Evolutionary conservation across 2,888 invertebrate species (phyloP), one percentile per base, ranked within the genome.

Genomic region (Timandra comae): DNA sequence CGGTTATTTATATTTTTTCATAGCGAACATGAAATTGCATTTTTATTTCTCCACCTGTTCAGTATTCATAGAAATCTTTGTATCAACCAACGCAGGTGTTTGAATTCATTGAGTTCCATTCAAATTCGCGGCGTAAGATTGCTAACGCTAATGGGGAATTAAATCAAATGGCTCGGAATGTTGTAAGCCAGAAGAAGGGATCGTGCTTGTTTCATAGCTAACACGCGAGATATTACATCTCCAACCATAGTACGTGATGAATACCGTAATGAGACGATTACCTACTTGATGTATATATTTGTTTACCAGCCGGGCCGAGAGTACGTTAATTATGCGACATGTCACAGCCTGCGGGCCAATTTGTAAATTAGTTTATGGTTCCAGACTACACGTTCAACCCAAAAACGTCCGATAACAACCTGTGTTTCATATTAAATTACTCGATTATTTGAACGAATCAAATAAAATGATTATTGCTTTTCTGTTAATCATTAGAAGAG

Each of bases 211-310:
- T n/a, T n/a, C n/a, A n/a, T n/a, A n/a, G 16, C 16, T n/a, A n/a
- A n/a, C n/a, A 16, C 16, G 16, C 16, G 16, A 3, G 29, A 21
- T 33, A 44, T 43, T 45, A 30, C 9, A 38, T 31, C 29, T 27
- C 11, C 31, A 29, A 38, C 43, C 46, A 20, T 41, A 38, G 41
- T 41, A 44, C 54, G 49, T 51, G 49, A 41, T 19, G 30, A 32
- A 41, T 29, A 44, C 43, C 42, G 40, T 46, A 46, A 52, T 49
- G 45, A 49, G 41, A 35, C 30, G 51, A 54, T 57, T 55, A 53
- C 7, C 24, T 21, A 13, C 16, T 16, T 16, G 4, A 6, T 16
- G 16, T 16, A 5, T 16, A 16, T 16, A 16, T 16, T 16, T 16
- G 16, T 16, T n/a, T n/a, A n/a, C 16, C 4, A 16, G 16, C 16